These are phyloP conservation scores for Andrena camellia DNA, from an alignment of 2,888 invertebrate genomes.

Conservation along the genomic window DNA sequence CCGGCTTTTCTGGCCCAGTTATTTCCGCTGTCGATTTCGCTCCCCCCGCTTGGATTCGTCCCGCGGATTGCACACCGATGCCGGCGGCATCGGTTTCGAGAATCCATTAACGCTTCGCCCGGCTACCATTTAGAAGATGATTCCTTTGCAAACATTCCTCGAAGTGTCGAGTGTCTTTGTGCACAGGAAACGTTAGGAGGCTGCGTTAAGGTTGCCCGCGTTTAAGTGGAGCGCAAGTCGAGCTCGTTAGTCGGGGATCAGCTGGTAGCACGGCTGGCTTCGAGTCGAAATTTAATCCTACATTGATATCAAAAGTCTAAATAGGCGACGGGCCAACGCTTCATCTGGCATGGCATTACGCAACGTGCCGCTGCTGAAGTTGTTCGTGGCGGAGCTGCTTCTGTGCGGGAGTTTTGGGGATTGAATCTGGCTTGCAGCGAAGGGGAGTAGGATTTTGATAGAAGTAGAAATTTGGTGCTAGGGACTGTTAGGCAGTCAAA, in stretches of 20 bases:
- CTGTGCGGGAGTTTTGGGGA: too few species aligned
- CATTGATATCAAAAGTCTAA: not conserved
- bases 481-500: too few species aligned
- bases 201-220: slow-evolving; percentile 1
- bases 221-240: slow-evolving; percentile 34
- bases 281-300: slow-evolving; percentile 4
- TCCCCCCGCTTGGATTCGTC: slow-evolving; percentile 24
- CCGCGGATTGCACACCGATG: slow-evolving; percentile 24
- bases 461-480: too few species aligned
- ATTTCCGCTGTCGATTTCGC: slow-evolving; percentile 54
- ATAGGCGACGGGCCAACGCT: not conserved
- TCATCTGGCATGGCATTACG: not conserved
- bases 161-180: not conserved
- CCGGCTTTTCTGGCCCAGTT: slow-evolving; percentile 23
- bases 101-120: slow-evolving; percentile 54
- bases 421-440: too few species aligned
- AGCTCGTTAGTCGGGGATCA: slow-evolving; percentile 30
- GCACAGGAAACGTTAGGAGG: not conserved
- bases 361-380: too few species aligned
- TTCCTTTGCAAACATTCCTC: slow-evolving; percentile 40
- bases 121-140: slow-evolving; percentile 33
- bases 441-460: too few species aligned
- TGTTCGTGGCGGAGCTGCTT: too few species aligned
- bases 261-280: not conserved
- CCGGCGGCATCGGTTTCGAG: slow-evolving; percentile 36